phyloP scores from a whole-genome alignment of 2,888 invertebrate genomes.

The Epinotia demarniana region DNA sequence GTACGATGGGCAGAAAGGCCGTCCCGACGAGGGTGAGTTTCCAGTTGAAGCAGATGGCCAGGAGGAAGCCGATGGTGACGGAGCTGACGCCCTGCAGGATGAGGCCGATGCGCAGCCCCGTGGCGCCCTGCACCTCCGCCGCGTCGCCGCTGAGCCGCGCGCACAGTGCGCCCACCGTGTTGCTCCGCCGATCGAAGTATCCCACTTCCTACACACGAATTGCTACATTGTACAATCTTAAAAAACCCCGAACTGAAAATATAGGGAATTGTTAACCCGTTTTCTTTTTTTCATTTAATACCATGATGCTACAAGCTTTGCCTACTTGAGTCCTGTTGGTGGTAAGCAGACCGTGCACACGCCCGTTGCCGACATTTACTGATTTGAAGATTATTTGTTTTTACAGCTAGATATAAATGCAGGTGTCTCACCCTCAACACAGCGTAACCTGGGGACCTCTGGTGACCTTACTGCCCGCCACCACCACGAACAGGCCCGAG shows the following conservation, averaged over 20 bases:
- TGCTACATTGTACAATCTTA: neutral
- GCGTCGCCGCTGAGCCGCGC: constrained; percentile 80
- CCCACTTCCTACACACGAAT: constrained; percentile 79
- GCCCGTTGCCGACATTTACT: too few relatives aligned
- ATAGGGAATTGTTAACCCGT: too few relatives aligned
- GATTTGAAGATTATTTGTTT: too few relatives aligned
- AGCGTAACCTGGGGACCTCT: too few relatives aligned
- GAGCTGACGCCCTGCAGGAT: constrained; percentile 77
- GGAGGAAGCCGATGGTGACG: constrained; percentile 68
- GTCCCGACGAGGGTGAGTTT: constrained; percentile 78
- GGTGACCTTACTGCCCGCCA: too few relatives aligned
- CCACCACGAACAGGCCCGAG: too few relatives aligned
- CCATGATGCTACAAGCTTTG: too few relatives aligned
- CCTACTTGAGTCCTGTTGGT: too few relatives aligned
- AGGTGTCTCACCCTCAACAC: too few relatives aligned
- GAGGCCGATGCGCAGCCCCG: constrained; percentile 75
- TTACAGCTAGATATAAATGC: too few relatives aligned
- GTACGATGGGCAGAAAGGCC: constrained; percentile 73
- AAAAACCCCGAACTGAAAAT: neutral
- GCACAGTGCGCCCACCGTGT: constrained; percentile 80
- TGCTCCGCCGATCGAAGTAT: constrained; percentile 78
- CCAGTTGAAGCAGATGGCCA: constrained; percentile 75
- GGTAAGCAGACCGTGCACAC: too few relatives aligned
- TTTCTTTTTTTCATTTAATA: too few relatives aligned
- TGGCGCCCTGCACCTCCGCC: constrained; percentile 78